Conservation (phyloP, 2,797 vertebrate genomes). For the Micrastur ruficollis region DNA sequence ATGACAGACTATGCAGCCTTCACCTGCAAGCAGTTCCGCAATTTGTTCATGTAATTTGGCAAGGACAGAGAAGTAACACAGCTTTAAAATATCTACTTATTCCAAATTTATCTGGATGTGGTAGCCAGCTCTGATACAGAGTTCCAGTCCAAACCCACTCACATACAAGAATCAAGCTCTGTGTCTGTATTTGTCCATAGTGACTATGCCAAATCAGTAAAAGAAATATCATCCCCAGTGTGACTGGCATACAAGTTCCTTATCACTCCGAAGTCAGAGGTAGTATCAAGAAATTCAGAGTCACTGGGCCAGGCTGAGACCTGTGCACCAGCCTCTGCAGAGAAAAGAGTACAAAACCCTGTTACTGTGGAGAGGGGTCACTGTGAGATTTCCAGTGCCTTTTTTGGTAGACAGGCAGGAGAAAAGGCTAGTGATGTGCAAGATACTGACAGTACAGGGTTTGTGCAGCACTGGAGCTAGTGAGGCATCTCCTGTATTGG, state of each 20-base stretch:
- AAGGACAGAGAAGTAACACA: neutral
- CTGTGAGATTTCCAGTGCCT: neutral
- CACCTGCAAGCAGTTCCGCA: neutral
- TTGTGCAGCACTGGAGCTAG: neutral
- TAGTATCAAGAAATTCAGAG: neutral
- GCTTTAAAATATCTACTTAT: neutral
- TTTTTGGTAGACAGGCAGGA: neutral
- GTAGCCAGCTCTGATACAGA: neutral
- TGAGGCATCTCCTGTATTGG: neutral
- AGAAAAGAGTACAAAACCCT: neutral
- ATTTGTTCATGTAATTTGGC: neutral
- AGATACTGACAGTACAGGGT: neutral
- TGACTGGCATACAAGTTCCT: neutral
- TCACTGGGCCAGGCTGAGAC: neutral
- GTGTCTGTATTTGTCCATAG: neutral
- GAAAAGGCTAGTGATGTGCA: neutral
- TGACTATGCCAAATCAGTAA: neutral
- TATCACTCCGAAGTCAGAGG: neutral
- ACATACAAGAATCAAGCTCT: fast-evolving
- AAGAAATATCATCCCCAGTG: neutral
- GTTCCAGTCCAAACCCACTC: neutral
- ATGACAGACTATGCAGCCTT: neutral
- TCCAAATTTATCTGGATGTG: neutral
- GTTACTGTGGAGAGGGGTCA: neutral
- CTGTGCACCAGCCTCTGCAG: neutral